Percentiles rank a stretch among this genome's conserved stretches.
phyloP scores from a whole-genome alignment of 2,797 vertebrate species.

The Geotrypetes seraphini region DNA sequence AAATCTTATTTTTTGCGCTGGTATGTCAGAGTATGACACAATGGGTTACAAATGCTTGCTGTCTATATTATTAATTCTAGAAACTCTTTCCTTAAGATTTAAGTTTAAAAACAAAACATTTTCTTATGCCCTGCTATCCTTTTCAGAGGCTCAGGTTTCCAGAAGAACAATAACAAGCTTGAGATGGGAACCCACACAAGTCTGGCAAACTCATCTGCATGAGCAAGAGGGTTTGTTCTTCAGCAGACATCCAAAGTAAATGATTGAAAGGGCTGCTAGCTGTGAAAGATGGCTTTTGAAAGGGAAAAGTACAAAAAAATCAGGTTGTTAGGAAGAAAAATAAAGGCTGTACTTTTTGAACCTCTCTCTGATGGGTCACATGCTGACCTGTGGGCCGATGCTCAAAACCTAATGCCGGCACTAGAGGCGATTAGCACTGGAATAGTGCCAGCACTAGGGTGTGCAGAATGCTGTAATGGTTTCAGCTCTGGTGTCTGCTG shows the following conservation, averaged over 20 bases:
- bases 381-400: conserved; percentile 48
- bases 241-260: conserved; percentile 59
- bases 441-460: too few relatives aligned
- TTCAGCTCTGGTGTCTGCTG: too few relatives aligned
- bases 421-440: too few relatives aligned
- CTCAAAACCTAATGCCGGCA: too few relatives aligned
- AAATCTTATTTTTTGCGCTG: too few relatives aligned
- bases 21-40: too few relatives aligned
- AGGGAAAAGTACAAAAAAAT: conserved; percentile 53
- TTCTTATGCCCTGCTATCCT: conserved; percentile 61
- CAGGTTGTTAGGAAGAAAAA: conserved; percentile 53
- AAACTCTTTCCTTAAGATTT: conserved; percentile 6
- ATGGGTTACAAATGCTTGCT: conserved; percentile 19
- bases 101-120: neutral
- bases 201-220: conserved; percentile 79
- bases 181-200: conserved; percentile 72
- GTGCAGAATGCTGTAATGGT: too few relatives aligned
- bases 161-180: conserved; percentile 73
- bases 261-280: conserved; percentile 58
- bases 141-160: conserved; percentile 79
- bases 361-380: conserved; percentile 52
- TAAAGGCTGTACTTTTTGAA: conserved; percentile 48
- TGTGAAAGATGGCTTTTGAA: conserved; percentile 55
- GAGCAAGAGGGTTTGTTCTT: conserved; percentile 55
- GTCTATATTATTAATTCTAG: conserved; percentile 19